A percentile compares a stretch with the other conserved stretches of the same genome.
These are phyloP conservation scores for Amphiprion ocellaris DNA, from an alignment of 2,113 vertebrate genomes.

Conservation along the genomic window DNA sequence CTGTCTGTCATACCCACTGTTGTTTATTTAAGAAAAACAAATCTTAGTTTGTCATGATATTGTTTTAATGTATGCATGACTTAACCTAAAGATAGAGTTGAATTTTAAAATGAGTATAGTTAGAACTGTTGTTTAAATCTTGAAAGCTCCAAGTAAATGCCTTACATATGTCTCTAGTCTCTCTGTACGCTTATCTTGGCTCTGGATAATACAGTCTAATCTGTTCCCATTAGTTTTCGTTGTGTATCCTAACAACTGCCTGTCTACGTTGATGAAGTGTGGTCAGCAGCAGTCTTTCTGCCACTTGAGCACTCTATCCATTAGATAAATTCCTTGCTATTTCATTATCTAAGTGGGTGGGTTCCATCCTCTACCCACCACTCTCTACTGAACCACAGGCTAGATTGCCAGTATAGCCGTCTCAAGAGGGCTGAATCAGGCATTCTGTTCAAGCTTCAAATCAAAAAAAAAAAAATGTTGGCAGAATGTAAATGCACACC, in stretches of 20 bases:
- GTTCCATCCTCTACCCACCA: conserved; percentile 13
- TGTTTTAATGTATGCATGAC: too few relatives aligned
- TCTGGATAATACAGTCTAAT: conserved; percentile 12
- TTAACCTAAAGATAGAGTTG: not conserved
- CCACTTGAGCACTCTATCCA: conserved; percentile 57
- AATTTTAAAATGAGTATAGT: not conserved
- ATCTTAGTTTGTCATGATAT: too few relatives aligned
- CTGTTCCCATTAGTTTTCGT: conserved; percentile 22
- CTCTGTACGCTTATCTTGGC: not conserved
- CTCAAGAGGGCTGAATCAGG: conserved; percentile 22
- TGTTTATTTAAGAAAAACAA: too few relatives aligned
- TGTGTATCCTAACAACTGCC: conserved; percentile 16
- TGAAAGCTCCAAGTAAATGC: not conserved
- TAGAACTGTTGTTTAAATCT: not conserved
- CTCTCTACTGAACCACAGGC: conserved; percentile 43
- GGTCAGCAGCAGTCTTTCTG: conserved; percentile 40
- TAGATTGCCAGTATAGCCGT: conserved; percentile 31
- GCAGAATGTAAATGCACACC: conserved; percentile 17
- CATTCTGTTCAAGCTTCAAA: conserved; percentile 42
- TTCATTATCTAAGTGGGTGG: conserved; percentile 74
- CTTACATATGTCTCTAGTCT: not conserved
- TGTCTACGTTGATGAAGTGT: conserved; percentile 24
- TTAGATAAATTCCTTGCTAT: conserved; percentile 66
- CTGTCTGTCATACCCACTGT: too few relatives aligned
- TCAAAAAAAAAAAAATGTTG: conserved; percentile 26